These are phyloP conservation scores for Anarrhichthys ocellatus DNA, from an alignment of 2,113 vertebrate genomes.

Conservation along the genomic window DNA sequence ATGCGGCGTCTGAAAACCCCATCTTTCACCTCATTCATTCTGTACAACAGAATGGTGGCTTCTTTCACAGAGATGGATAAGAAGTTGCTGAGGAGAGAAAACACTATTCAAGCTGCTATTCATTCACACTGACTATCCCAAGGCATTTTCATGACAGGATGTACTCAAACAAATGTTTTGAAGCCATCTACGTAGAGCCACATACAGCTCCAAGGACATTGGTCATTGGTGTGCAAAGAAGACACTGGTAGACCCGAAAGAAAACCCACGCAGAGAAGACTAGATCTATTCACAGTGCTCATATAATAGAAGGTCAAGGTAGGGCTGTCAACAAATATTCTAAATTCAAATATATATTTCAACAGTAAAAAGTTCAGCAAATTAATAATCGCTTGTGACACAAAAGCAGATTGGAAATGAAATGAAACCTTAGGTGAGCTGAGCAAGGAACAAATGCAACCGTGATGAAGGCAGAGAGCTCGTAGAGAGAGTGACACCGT, in stretches of 20 bases:
- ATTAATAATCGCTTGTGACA: neutral
- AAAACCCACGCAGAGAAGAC: conserved; percentile 19
- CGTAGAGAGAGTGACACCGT: neutral
- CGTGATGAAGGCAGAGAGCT: neutral
- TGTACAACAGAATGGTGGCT: conserved; percentile 13
- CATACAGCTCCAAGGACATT: conserved; percentile 30
- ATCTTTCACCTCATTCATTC: conserved; percentile 41
- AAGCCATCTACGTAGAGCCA: neutral
- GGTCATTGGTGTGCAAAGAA: neutral
- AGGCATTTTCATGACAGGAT: conserved; percentile 24
- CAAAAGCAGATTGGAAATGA: neutral
- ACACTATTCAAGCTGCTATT: conserved; percentile 35
- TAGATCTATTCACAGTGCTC: conserved; percentile 36
- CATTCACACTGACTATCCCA: conserved; percentile 11
- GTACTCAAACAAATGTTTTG: conserved; percentile 6
- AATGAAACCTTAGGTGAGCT: neutral
- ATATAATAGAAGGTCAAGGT: conserved; percentile 25
- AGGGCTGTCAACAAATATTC: neutral
- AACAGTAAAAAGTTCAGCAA: too few relatives aligned
- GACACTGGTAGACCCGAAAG: conserved; percentile 36
- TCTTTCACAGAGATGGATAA: conserved; percentile 31
- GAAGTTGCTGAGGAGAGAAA: conserved; percentile 18
- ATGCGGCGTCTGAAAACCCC: conserved; percentile 24
- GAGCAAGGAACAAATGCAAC: neutral
- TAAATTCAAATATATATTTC: neutral